Evolutionary conservation across 2,797 vertebrate species (phyloP), one percentile per base, ranked within the genome.

Genomic region (Silurus lanzhouensis): DNA sequence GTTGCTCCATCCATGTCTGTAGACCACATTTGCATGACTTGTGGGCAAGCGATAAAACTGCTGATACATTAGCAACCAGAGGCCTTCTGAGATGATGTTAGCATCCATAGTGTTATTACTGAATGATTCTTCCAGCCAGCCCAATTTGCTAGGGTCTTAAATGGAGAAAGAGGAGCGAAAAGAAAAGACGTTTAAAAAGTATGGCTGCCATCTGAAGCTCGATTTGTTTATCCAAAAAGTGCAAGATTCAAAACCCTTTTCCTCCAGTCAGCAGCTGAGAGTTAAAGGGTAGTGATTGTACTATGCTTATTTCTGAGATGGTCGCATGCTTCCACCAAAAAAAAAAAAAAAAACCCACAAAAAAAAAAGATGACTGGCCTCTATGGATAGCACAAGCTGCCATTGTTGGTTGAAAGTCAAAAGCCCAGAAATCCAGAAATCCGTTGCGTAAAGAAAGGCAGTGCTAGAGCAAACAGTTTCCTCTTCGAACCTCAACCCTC

Each of bases 231-330:
- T 85, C 87, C 86, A 88, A 89, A 81, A 90, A 87, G 90, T 84
- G 85, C 89, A 88, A 88, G 87, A 88, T 75, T 84, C 82, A 84
- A 87, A 44, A 84, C 71, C 90, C 58, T 83, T 68, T 81, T 27
- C 77, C 82, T 60, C 58, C 46, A 58, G 10, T 58, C 46, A 46
- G 46, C 46, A 64, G 84, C 77, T 82, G 22, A 83, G 22, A 68
- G 85, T 83, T 85, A 86, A 88, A 88, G 87, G 85, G 87, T 88
- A 82, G 87, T 86, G 87, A 88, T 87, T 87, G 83, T 87, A 84
- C 86, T 84, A 81, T 84, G 86, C 86, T 84, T 81, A 38, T 82
- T 81, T 87, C 83, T 77, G 71, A 84, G 86, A 84, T 82, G 86
- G 86, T 87, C 27, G 10, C 58, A 84, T 70, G 83, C 52, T 84